Evolutionary conservation across 2,797 vertebrate genomes (phyloP).

Genomic region (Sandelia bainsii): DNA sequence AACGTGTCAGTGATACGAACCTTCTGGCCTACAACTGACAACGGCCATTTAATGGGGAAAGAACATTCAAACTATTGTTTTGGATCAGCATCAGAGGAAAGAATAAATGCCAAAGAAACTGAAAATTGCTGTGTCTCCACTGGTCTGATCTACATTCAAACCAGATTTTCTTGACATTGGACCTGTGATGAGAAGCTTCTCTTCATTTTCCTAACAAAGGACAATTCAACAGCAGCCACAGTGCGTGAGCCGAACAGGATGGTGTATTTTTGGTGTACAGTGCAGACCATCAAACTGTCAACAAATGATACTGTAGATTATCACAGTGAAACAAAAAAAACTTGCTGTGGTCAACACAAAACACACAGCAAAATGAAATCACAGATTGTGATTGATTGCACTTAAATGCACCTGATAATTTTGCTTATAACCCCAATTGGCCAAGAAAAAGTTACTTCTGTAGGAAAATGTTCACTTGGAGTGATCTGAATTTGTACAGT

Average conservation of each 20-base stretch:
- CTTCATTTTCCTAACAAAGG: background rate
- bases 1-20: too few species aligned
- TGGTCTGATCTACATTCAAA: background rate
- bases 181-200: background rate
- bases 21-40: too few species aligned
- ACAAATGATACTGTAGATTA: background rate
- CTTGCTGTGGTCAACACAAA: background rate
- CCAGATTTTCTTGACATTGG: background rate
- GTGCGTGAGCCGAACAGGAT: background rate
- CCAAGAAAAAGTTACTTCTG: background rate
- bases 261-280: background rate
- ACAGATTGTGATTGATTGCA: background rate
- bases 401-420: background rate
- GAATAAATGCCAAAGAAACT: background rate
- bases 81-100: constrained; percentile 1
- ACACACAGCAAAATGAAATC: constrained; percentile 5
- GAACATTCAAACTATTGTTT: too few species aligned
- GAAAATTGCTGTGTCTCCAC: background rate
- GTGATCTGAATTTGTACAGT: background rate
- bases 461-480: too few species aligned
- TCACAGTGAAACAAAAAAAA: background rate
- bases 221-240: constrained; percentile 2
- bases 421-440: background rate
- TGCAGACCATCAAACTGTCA: background rate
- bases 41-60: too few species aligned